A percentile compares a stretch with the other conserved stretches of the same genome.
phyloP scores from a whole-genome alignment of 2,113 vertebrate genomes.

The Sinocyclocheilus maitianheensis region DNA sequence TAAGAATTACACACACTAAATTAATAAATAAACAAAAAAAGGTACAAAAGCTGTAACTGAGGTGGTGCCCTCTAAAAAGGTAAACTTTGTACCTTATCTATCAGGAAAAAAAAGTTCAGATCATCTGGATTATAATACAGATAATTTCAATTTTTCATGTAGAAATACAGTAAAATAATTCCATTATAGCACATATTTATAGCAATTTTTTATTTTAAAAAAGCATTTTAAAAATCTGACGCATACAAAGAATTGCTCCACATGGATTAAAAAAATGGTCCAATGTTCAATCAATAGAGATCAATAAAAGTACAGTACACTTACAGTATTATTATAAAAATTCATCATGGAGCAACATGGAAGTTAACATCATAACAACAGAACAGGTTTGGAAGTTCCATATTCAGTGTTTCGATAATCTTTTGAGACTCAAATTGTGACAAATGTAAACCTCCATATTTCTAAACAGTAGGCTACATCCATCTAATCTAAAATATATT shows the following conservation, averaged over 20 bases:
- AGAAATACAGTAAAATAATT: neutral
- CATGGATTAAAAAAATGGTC: neutral
- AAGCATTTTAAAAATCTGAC: neutral
- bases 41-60: neutral
- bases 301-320: neutral
- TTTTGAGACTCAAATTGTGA: neutral
- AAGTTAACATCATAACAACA: neutral
- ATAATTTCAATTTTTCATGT: neutral
- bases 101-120: too few species aligned
- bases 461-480: neutral
- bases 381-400: neutral
- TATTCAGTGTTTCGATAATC: neutral
- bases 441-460: neutral
- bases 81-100: neutral
- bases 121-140: too few species aligned
- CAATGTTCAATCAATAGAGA: neutral
- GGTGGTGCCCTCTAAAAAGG: neutral
- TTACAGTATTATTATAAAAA: neutral
- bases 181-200: neutral
- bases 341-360: neutral
- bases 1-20: neutral
- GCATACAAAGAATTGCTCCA: neutral
- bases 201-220: neutral
- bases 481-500: neutral
- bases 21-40: neutral